These are phyloP conservation scores for Diabrotica undecimpunctata DNA, from an alignment of 1,140 invertebrate species.

Conservation along the genomic window DNA sequence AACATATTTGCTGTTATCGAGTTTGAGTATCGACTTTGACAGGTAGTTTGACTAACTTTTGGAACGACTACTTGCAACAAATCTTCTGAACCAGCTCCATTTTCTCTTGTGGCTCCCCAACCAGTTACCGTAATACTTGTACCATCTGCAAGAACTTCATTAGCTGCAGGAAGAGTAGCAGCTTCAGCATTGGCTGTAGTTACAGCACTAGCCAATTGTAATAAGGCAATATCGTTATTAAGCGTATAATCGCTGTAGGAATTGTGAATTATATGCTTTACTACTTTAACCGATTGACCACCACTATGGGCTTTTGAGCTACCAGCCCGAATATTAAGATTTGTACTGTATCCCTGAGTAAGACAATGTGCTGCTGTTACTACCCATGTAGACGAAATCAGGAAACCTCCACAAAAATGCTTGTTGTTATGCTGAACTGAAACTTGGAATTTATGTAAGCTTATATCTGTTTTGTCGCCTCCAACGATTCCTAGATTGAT, in stretches of 20 bases:
- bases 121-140: background rate
- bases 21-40: background rate
- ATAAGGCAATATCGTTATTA: constrained; percentile 6
- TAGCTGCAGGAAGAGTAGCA: background rate
- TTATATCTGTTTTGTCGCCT: background rate
- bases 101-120: constrained; percentile 6
- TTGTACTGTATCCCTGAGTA: background rate
- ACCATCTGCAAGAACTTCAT: background rate
- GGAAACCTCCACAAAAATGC: background rate
- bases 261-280: background rate
- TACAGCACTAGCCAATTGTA: constrained; percentile 3
- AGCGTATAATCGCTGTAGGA: background rate
- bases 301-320: background rate
- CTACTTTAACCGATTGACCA: background rate
- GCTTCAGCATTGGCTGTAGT: background rate
- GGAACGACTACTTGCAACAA: constrained; percentile 5
- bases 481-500: background rate
- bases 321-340: background rate
- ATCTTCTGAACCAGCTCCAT: background rate
- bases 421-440: background rate
- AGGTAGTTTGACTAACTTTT: background rate
- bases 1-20: constrained; percentile 1
- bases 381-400: background rate
- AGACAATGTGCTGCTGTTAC: background rate
- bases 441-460: background rate